Evolutionary conservation across 2,888 invertebrate genomes (phyloP), one percentile per base, ranked within the genome.

Genomic region (Yponomeuta sedellus): DNA sequence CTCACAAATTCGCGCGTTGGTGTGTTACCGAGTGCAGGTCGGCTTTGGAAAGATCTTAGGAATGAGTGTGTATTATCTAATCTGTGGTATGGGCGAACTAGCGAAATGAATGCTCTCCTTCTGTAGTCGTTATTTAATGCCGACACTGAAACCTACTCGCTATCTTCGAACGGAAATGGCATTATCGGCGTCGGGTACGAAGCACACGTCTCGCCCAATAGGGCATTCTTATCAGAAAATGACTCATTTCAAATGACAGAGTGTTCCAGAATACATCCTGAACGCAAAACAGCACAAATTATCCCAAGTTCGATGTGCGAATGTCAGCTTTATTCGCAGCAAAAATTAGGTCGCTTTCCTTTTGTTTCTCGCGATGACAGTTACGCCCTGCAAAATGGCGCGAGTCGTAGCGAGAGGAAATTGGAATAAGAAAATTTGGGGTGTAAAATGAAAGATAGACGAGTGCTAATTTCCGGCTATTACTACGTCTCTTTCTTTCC

Each of bases 361-460:
- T 64, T 19, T 73, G 71, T 61, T 44, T 16, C 22, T 16, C 11
- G 20, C 5, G 8, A 62, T 66, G 69, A 71, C 73, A 75, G 79
- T 85, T 86, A 79, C 70, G 83, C 71, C 80, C 73, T 73, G 75
- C 77, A 74, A 81, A 81, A 83, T 81, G 77, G 74, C 72, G 71
- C 71, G 77, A 80, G 81, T 85, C 82, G 85, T 83, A 80, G 84
- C 80, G 75, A 86, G 82, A 87, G 92, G 94, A 94, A 94, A 94
- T 94, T 94, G 94, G 94, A 94, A 94, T 94, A 94, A 94, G 94
- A 94, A 94, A 94, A 94, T 94, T 94, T 93, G 92, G 93, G 93
- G 93, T 93, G 94, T 94, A 94, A 94, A 94, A 94, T 94, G 94
- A 93, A 94, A 94, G 94, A 94, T 94, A 94, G 94, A 93, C 93